Evolutionary conservation across 2,888 invertebrate species (phyloP).

Genomic region (Esperia sulphurella): DNA sequence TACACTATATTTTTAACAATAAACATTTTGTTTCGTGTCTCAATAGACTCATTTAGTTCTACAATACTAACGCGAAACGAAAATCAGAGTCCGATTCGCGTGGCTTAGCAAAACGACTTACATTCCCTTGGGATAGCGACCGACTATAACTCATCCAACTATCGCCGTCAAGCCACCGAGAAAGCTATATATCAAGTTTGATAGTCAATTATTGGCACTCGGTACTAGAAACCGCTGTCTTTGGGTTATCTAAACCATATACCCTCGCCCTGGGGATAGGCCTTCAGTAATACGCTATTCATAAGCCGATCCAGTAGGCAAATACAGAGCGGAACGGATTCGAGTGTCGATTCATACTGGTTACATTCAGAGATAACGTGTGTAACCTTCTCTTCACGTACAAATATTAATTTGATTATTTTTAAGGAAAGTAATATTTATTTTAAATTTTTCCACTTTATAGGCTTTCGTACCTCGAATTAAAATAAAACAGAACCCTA

Average conservation of each 20-base stretch:
- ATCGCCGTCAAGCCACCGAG: slow-evolving; percentile 61
- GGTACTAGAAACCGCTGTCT: slow-evolving; percentile 60
- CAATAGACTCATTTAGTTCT: not conserved
- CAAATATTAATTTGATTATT: too few species aligned
- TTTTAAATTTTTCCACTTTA: too few species aligned
- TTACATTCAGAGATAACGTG: too few species aligned
- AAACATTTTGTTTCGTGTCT: too few species aligned
- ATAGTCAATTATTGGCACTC: slow-evolving; percentile 76
- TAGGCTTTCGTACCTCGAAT: too few species aligned
- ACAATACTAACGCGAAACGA: slow-evolving; percentile 23
- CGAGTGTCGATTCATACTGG: slow-evolving; percentile 31
- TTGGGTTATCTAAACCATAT: slow-evolving; percentile 55
- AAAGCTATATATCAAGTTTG: slow-evolving; percentile 73
- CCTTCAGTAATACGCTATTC: slow-evolving; percentile 55
- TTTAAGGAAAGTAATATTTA: too few species aligned
- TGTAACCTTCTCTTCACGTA: too few species aligned
- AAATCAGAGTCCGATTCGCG: slow-evolving; percentile 37
- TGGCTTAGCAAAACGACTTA: slow-evolving; percentile 46
- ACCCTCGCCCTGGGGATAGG: slow-evolving; percentile 38
- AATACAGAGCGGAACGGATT: slow-evolving; percentile 35
- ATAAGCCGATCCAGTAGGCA: slow-evolving; percentile 39
- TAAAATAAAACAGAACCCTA: too few species aligned
- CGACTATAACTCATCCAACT: slow-evolving; percentile 66
- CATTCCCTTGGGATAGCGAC: slow-evolving; percentile 47
- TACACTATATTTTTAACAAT: too few species aligned